Evolutionary conservation across 2,888 invertebrate species (phyloP).

Genomic region (Protonemura montana): DNA sequence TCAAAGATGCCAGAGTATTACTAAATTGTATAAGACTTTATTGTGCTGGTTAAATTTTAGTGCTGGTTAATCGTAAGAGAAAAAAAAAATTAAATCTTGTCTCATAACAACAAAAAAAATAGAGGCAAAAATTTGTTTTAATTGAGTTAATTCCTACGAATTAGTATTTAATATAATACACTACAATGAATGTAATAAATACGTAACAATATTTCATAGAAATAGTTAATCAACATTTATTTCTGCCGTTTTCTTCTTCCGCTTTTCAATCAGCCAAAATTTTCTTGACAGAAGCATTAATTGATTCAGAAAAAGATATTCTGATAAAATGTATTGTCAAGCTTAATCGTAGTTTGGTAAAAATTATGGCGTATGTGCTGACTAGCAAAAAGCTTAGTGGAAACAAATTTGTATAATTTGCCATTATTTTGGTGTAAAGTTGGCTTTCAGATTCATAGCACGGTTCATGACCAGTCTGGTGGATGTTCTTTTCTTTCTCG

Average conservation of each 20-base stretch:
- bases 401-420: background rate
- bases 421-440: background rate
- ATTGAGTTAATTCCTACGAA: background rate
- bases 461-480: background rate
- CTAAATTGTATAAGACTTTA: background rate
- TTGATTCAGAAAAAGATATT: constrained; percentile 1
- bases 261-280: background rate
- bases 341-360: background rate
- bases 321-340: constrained; percentile 24
- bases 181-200: constrained; percentile 19
- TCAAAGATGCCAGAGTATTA: background rate
- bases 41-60: background rate
- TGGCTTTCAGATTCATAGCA: background rate
- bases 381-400: background rate
- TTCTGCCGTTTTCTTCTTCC: background rate
- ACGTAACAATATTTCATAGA: constrained; percentile 31
- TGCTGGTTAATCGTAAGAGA: background rate
- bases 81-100: background rate
- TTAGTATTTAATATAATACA: background rate
- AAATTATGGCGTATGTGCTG: background rate
- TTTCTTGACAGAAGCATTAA: background rate
- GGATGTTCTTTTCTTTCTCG: background rate
- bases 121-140: background rate
- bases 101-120: background rate
- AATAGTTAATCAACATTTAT: constrained; percentile 8